Percentiles rank a stretch among this genome's conserved stretches.
Evolutionary conservation across 2,797 vertebrate species (phyloP).

Genomic region (Pseudomugil tenellus): DNA sequence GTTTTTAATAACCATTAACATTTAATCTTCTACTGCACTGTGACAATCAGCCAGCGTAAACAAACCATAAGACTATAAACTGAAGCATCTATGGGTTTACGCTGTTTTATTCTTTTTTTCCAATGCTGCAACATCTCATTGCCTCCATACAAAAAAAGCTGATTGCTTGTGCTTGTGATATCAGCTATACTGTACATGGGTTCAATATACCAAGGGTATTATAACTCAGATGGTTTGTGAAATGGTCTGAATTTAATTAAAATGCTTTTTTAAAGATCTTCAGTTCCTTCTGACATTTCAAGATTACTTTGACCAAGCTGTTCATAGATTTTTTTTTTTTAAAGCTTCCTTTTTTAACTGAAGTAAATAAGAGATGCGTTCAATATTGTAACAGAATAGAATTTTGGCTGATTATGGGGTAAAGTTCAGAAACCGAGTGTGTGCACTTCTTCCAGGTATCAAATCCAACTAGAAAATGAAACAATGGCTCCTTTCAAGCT

Average conservation of each 20-base stretch:
- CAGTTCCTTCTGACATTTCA: neutral
- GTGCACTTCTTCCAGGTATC: constrained; percentile 1
- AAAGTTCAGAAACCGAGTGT: constrained; percentile 16
- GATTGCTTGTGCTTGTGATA: neutral
- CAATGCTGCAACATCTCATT: neutral
- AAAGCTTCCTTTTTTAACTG: constrained; percentile 14
- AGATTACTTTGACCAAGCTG: constrained; percentile 3
- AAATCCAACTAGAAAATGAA: constrained; percentile 27
- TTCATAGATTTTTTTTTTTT: constrained; percentile 21
- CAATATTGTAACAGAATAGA: constrained; percentile 1
- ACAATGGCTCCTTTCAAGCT: constrained; percentile 39
- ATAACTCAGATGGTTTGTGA: constrained; percentile 5
- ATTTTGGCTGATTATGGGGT: constrained; percentile 14
- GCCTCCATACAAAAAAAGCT: neutral
- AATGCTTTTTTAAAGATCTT: neutral
- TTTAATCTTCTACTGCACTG: neutral
- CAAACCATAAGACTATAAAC: neutral
- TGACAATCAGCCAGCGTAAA: neutral
- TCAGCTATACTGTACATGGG: neutral
- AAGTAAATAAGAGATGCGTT: constrained; percentile 14
- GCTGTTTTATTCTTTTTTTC: neutral
- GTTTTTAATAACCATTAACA: neutral
- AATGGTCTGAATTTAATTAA: constrained; percentile 1
- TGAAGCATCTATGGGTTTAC: neutral
- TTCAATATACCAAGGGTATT: neutral